phyloP scores from a whole-genome alignment of 2,888 invertebrate species.

The Cantharis nigra region DNA sequence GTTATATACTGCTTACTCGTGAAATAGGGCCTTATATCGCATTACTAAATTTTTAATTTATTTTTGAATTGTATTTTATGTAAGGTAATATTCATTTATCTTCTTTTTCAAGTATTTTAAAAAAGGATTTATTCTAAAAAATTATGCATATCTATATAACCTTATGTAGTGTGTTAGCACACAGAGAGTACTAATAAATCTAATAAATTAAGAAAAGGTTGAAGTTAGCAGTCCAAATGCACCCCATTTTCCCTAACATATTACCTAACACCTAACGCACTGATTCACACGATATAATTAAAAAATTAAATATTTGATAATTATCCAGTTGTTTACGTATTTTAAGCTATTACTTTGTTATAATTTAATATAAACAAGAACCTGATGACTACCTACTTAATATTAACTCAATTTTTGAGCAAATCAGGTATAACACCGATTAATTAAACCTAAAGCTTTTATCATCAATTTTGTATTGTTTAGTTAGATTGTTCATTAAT shows the following conservation, averaged over 20 bases:
- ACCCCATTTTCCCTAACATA: not conserved
- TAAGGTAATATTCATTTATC: too few species aligned
- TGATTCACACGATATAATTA: not conserved
- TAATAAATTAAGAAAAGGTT: not conserved
- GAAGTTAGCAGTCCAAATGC: not conserved
- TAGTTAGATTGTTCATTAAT: not conserved
- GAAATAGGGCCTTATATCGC: too few species aligned
- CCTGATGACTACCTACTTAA: not conserved
- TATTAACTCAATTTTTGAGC: not conserved
- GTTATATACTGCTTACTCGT: too few species aligned
- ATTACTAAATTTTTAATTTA: too few species aligned
- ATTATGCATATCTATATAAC: too few species aligned
- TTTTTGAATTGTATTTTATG: too few species aligned
- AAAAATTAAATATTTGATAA: not conserved
- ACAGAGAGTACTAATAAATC: not conserved
- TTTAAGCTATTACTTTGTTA: not conserved
- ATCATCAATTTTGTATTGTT: not conserved
- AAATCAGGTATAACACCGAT: not conserved
- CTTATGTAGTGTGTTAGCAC: too few species aligned
- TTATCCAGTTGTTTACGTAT: not conserved
- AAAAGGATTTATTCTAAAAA: not conserved
- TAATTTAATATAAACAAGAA: not conserved
- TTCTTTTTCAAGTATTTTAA: too few species aligned
- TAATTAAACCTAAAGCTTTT: not conserved
- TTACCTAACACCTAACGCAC: not conserved